Base-by-base conservation (phyloP, 2,888 invertebrate genomes). In the Chrysopilus asiliformis region DNA sequence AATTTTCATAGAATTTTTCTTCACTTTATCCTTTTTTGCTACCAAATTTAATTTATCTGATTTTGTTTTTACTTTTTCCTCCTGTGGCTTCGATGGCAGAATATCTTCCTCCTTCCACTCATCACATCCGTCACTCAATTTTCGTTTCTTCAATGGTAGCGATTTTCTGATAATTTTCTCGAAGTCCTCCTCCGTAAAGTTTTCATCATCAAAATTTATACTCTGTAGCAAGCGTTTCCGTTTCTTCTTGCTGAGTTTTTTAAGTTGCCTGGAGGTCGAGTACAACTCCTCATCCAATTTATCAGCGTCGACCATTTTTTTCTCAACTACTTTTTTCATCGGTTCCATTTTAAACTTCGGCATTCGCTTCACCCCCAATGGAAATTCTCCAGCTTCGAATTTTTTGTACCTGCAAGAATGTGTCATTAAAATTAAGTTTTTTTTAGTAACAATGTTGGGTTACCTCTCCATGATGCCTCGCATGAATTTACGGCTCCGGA, bases 381-480 rank as follows among this genome's bases (percentile, higher is more conserved):
- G 85, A 58, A 80, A 84, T 37, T 66, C 59, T 6, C 78, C 76
- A 6, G 62, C 53, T 0, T 72, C 60, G 10, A 79, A 56, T 48
- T 68, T 62, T 43, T 67, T 67, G 53, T 76, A 79, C 30, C 79
- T 79, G 26, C 6, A 8, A 47, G 50, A 39, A 26, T 38, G 38
- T 20, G 19, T 13, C n/a, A 31, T 22, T 20, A 25, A 5, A 20
- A 14, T 19, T 22, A 19, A 13, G 4, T 10, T n/a, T 32, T 17
- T 3, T 15, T 12, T 17, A 19, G 19, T 34, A 20, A 37, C 16
- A 43, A 16, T 30, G 47, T 43, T 14, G 44, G 57, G 60, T 58
- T 65, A 71, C 65, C 69, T 68, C 45, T 67, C 50, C 9, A 68
- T 51, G 31, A 74, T 51, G 34, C 68, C 56, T 29, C 65, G 67